Base-by-base conservation (phyloP, 2,113 vertebrate genomes). In the Mormyrus lacerda region DNA sequence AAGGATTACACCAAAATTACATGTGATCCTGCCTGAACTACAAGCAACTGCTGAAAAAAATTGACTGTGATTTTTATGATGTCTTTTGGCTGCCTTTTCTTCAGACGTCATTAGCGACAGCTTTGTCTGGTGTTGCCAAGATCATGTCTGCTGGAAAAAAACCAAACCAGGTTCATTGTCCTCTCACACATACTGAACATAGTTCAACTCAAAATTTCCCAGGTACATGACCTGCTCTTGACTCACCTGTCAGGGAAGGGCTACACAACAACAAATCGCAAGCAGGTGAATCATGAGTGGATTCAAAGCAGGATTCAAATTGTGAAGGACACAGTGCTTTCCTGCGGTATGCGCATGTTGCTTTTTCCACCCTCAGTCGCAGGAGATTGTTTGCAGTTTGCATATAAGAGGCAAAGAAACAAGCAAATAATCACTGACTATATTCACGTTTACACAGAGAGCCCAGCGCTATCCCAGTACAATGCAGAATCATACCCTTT, bases 301-400 rank as follows among this genome's bases (percentile, higher is more conserved):
- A 89, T 55, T 89, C 88, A 89, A 89, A 89, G 51, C 8, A 44
- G 39, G 79, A 89, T 83, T 82, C 88, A 89, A 89, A 89, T 69
- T n/a, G 1, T 9, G 45, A 24, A 8, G 47, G 10, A 82, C 1
- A 8, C 53, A 50, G 17, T 0, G 31, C 48, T 11, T 19, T 83
- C 35, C 48, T 82, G 27, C 0, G 47, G 88, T 8, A 50, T 2
- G 1, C 1, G 7, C 48, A 51, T 50, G n/a, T 79, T 79, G 42
- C 69, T 73, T 21, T 73, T 79, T 73, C 73, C 65, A 76, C 17
- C 10, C 21, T 21, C 69, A 83, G 35, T 44, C 15, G 6, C 88
- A 31, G 11, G 31, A 82, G 31, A 31, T 50, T 51, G 24, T 55
- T 39, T 89, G 27, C 6, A 24, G 19, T 82, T 82, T 83, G 88